Evolutionary conservation across 2,113 vertebrate genomes (phyloP), one percentile per base, ranked within the genome.

Genomic region (Silurus asotus): DNA sequence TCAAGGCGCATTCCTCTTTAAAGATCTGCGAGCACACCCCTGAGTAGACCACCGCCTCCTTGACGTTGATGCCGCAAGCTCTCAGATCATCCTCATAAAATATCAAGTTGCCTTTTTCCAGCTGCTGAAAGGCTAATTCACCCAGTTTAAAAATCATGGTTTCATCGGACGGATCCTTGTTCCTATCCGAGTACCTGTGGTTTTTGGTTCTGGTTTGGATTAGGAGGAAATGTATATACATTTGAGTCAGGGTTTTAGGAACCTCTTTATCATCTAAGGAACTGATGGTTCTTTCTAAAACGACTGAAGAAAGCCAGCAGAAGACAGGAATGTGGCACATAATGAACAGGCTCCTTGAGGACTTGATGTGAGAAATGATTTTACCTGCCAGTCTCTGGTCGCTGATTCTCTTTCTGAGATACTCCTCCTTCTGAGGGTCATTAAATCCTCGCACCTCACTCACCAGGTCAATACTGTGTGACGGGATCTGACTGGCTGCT

Each of bases 271-370:
- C 65, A 53, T 79, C 86, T n/a, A 15, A 65, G 49, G 25, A 14
- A n/a, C 76, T 83, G 19, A 89, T 76, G 48, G 74, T 84, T 53
- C 10, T 85, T 61, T 89, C 86, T 11, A 89, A 76, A 48, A 89
- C 88, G 0, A 51, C 75, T 45, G 81, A 75, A 0, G 88, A 87
- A 37, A 89, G 77, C 85, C 82, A 84, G 74, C 85, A 89, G 82
- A 89, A 89, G 49, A 89, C 85, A 55, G 82, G 88, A 20, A 89
- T 87, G 70, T 89, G 88, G 56, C 88, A 89, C 88, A 89, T 89
- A 56, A 89, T 89, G 78, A 87, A 89, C 25, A 89, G 88, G 65
- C 86, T 85, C 80, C 85, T 85, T 65, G 88, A 87, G 1, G 82
- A 82, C 83, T 85, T 87, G 55, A 89, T 70, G 62, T 89, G 88